Conservation (phyloP, 2,888 invertebrate species). For the Anarsia innoxiella region DNA sequence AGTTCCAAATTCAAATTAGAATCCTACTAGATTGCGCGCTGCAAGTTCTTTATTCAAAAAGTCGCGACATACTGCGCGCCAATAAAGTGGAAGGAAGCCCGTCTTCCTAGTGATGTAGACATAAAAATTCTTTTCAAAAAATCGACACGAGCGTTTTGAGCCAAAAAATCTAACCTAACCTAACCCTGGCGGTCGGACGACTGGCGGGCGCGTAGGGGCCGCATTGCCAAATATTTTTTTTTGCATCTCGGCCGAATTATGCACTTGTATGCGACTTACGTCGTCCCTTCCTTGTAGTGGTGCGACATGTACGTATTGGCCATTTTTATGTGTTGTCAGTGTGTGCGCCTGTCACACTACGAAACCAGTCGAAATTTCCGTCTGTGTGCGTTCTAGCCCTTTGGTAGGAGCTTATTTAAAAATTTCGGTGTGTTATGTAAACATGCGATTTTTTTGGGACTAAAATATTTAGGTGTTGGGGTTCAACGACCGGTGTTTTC, state of each 20-base stretch:
- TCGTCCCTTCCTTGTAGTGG: constrained; percentile 73
- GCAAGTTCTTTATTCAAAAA: constrained; percentile 61
- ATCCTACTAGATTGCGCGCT: constrained; percentile 43
- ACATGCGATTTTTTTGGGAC: constrained; percentile 59
- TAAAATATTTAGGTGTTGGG: constrained; percentile 69
- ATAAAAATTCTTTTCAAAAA: constrained; percentile 64
- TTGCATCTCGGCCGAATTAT: constrained; percentile 76
- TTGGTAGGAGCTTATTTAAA: constrained; percentile 59
- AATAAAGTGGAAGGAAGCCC: constrained; percentile 51
- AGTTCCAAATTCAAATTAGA: constrained; percentile 46
- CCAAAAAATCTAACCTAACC: constrained; percentile 76
- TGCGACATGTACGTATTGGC: constrained; percentile 71
- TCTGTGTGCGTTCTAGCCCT: constrained; percentile 57
- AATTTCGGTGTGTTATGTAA: constrained; percentile 70
- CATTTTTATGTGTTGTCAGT: constrained; percentile 60
- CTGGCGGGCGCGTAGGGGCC: constrained; percentile 74
- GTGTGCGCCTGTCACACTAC: constrained; percentile 64
- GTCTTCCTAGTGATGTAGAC: constrained; percentile 54
- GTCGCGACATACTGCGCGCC: constrained; percentile 54
- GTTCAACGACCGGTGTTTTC: constrained; percentile 67
- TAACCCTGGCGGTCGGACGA: constrained; percentile 74
- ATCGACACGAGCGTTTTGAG: constrained; percentile 70
- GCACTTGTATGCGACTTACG: constrained; percentile 76
- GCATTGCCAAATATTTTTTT: constrained; percentile 76
- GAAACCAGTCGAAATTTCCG: constrained; percentile 50